A percentile compares a stretch with the other conserved stretches of the same genome.
Conservation (phyloP, 2,113 vertebrate genomes). For the Pogonocichla stellata region DNA sequence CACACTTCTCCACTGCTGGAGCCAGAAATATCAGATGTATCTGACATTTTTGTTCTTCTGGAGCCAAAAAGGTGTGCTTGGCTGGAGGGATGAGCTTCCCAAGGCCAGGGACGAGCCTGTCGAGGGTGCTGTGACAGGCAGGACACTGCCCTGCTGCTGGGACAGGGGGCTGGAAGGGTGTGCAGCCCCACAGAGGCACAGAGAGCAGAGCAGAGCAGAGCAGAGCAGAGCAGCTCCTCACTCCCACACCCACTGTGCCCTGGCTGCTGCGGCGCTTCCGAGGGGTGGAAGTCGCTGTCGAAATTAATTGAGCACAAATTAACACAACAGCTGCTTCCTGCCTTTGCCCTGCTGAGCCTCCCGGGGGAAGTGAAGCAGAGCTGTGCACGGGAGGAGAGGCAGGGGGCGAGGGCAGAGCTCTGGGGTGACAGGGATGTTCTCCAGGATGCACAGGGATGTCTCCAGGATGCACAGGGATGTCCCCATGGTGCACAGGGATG, state of each 20-base stretch:
- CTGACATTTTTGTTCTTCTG: too few relatives aligned
- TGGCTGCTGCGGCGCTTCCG: accelerated
- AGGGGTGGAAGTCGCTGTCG: not conserved
- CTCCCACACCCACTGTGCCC: not conserved
- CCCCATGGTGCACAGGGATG: too few relatives aligned
- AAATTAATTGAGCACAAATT: conserved; percentile 48
- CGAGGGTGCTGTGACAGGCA: not conserved
- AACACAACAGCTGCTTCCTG: conserved; percentile 43
- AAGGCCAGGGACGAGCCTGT: accelerated
- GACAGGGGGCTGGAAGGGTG: accelerated
- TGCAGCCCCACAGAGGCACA: not conserved
- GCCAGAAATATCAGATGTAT: too few relatives aligned
- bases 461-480: accelerated
- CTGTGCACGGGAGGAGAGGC: accelerated
- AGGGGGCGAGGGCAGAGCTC: not conserved
- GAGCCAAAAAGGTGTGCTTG: not conserved
- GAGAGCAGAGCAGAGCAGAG: too few relatives aligned
- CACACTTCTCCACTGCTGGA: too few relatives aligned
- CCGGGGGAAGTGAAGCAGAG: not conserved
- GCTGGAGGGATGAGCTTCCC: not conserved
- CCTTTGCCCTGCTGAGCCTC: not conserved
- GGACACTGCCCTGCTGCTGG: accelerated
- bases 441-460: not conserved
- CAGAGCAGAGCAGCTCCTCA: not conserved
- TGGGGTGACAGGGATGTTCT: not conserved